A percentile compares a stretch with the other conserved stretches of the same genome.
Evolutionary conservation across 2,888 invertebrate species (phyloP).

Genomic region (Corbicula japonica): DNA sequence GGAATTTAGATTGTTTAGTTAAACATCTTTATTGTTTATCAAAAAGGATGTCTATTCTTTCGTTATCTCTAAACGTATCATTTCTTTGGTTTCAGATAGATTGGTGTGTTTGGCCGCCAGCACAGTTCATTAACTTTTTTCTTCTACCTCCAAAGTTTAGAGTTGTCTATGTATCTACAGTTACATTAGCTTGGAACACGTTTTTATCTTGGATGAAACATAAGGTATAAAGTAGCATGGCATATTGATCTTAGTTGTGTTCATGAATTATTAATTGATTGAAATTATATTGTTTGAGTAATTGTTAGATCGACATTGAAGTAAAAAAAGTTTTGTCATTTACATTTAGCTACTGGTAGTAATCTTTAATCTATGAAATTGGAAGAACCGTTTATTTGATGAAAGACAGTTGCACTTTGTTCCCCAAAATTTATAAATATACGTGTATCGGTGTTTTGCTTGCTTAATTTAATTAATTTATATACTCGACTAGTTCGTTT

Average conservation of each 20-base stretch:
- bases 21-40: too few species aligned
- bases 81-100: constrained; percentile 90
- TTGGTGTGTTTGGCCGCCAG: constrained; percentile 96
- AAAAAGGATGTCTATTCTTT: neutral
- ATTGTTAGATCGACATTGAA: neutral
- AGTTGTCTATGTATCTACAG: constrained; percentile 94
- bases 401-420: neutral
- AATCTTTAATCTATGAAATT: neutral
- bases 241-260: neutral
- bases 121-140: constrained; percentile 96
- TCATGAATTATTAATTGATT: neutral
- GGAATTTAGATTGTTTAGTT: too few species aligned
- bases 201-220: constrained; percentile 94
- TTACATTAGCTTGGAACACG: constrained; percentile 95
- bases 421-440: too few species aligned
- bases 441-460: too few species aligned
- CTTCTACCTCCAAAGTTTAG: constrained; percentile 93
- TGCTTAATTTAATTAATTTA: too few species aligned
- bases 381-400: neutral
- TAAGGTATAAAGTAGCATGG: constrained; percentile 48
- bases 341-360: neutral
- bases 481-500: too few species aligned
- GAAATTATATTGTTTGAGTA: neutral
- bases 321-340: neutral
- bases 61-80: neutral